phyloP scores from a whole-genome alignment of 2,113 vertebrate genomes.

The Oncorhynchus kisutch region DNA sequence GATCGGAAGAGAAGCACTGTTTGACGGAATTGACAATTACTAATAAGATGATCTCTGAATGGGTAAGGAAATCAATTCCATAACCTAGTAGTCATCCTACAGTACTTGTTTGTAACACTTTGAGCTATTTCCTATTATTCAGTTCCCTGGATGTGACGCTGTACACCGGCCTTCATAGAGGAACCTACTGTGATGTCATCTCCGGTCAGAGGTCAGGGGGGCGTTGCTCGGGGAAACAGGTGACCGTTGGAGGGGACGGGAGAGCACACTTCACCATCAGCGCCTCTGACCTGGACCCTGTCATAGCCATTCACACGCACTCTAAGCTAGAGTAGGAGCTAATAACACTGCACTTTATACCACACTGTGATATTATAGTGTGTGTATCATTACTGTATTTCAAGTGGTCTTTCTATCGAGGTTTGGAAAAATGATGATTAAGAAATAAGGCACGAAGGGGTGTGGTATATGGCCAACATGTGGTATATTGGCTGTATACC shows the following conservation, averaged over 20 bases:
- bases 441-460: too few species aligned
- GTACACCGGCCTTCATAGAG: conserved; percentile 74
- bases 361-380: too few species aligned
- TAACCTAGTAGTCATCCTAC: conserved; percentile 18
- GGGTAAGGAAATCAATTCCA: not conserved
- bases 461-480: too few species aligned
- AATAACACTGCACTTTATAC: not conserved
- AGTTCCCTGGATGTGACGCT: conserved; percentile 67
- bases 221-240: conserved; percentile 67
- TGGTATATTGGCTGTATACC: too few species aligned
- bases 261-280: conserved; percentile 71
- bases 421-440: not conserved
- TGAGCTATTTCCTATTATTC: conserved; percentile 9
- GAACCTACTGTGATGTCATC: conserved; percentile 81
- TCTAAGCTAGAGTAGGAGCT: conserved; percentile 46
- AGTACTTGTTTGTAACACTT: conserved; percentile 16
- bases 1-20: too few species aligned
- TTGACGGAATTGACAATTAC: too few species aligned
- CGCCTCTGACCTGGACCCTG: conserved; percentile 69
- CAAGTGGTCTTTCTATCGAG: not conserved
- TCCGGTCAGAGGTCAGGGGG: conserved; percentile 70
- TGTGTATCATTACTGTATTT: not conserved
- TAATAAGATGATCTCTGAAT: too few species aligned
- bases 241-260: conserved; percentile 64
- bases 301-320: conserved; percentile 76